Conservation (phyloP, 1,140 invertebrate species). For the Cydia pomonella region DNA sequence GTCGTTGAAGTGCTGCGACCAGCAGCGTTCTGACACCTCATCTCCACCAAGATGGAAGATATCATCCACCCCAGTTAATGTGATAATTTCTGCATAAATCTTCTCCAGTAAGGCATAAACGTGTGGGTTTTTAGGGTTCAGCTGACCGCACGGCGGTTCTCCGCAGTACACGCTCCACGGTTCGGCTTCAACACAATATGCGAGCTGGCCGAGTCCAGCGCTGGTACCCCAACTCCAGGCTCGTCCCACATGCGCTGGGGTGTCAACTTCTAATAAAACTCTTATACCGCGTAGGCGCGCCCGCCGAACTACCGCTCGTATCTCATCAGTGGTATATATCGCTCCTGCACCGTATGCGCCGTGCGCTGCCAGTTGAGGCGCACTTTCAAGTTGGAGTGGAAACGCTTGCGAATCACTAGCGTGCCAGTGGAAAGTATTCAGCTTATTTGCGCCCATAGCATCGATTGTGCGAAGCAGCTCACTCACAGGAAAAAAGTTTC, state of each 20-base stretch:
- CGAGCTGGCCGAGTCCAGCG: constrained; percentile 85
- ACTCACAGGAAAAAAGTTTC: constrained; percentile 87
- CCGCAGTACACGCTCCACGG: constrained; percentile 90
- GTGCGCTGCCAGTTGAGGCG: constrained; percentile 86
- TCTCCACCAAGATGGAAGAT: constrained; percentile 92
- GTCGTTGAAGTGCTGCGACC: constrained; percentile 87
- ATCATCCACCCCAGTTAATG: constrained; percentile 84
- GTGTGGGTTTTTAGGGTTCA: constrained; percentile 89
- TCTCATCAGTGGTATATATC: constrained; percentile 85
- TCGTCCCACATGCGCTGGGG: constrained; percentile 90
- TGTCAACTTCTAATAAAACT: constrained; percentile 88
- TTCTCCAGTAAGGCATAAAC: constrained; percentile 86
- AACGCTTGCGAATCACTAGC: constrained; percentile 92
- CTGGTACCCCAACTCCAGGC: constrained; percentile 90
- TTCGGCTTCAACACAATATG: constrained; percentile 87
- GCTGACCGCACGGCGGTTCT: constrained; percentile 91
- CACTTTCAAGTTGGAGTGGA: constrained; percentile 85
- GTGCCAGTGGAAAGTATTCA: constrained; percentile 94
- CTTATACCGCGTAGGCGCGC: constrained; percentile 86
- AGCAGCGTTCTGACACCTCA: constrained; percentile 87
- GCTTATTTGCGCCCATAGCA: constrained; percentile 89
- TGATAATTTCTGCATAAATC: constrained; percentile 85
- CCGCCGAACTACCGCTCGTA: constrained; percentile 84
- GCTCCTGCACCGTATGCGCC: constrained; percentile 88
- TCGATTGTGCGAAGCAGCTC: constrained; percentile 87